A percentile compares a stretch with the other conserved stretches of the same genome.
These are phyloP conservation scores for Piezodorus guildinii DNA, from an alignment of 1,140 invertebrate species.

Conservation along the genomic window DNA sequence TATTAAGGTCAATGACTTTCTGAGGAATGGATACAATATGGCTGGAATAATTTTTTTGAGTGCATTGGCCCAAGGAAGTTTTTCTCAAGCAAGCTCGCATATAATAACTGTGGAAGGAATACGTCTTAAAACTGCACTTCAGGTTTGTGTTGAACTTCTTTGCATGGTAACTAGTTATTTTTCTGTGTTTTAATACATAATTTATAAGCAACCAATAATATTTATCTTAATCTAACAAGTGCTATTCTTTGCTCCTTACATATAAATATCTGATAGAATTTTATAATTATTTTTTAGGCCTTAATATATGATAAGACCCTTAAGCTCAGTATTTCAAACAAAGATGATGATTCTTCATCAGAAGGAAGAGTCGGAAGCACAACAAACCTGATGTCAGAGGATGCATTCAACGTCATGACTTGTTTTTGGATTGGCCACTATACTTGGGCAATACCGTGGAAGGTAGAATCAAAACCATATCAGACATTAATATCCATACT, in stretches of 20 bases:
- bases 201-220: too few relatives aligned
- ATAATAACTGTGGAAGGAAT: conserved; percentile 67
- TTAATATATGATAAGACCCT: conserved; percentile 49
- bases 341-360: conserved; percentile 32
- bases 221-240: too few relatives aligned
- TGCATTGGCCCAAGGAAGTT: conserved; percentile 59
- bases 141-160: conserved; percentile 37
- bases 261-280: too few relatives aligned
- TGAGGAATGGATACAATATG: conserved; percentile 67
- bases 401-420: conserved; percentile 69
- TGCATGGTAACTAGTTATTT: too few relatives aligned
- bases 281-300: conserved; percentile 38
- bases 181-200: too few relatives aligned
- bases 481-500: too few relatives aligned
- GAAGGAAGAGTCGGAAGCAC: conserved; percentile 50
- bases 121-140: conserved; percentile 62
- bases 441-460: conserved; percentile 73
- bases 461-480: conserved; percentile 41
- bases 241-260: too few relatives aligned
- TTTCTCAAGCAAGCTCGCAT: conserved; percentile 76
- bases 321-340: conserved; percentile 33
- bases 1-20: conserved; percentile 44
- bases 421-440: conserved; percentile 76
- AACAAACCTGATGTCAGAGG: conserved; percentile 73
- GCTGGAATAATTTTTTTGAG: conserved; percentile 56